A percentile compares a stretch with the other conserved stretches of the same genome.
These are phyloP conservation scores for Erythrolamprus reginae DNA, from an alignment of 2,113 vertebrate species.

Conservation along the genomic window DNA sequence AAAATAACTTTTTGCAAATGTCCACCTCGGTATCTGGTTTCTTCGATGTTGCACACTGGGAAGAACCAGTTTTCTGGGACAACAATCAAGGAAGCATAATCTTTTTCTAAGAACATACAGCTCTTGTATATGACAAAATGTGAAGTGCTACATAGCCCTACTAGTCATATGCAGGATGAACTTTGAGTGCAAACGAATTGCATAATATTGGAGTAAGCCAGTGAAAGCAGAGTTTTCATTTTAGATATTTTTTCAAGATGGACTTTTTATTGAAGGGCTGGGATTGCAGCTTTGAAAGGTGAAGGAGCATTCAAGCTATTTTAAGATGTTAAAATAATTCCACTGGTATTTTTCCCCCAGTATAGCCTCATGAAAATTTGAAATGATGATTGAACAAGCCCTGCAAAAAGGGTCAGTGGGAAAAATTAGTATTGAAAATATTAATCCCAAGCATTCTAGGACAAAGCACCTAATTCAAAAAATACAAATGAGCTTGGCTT, in stretches of 20 bases:
- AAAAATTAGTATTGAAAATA: neutral
- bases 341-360: neutral
- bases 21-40: neutral
- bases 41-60: neutral
- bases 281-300: neutral
- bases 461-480: neutral
- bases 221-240: neutral
- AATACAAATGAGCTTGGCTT: neutral
- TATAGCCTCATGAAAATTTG: neutral
- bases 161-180: neutral
- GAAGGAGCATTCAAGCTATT: neutral
- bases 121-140: neutral
- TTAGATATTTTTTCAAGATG: neutral
- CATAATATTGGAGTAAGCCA: neutral
- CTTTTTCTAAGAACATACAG: neutral
- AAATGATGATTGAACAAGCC: neutral
- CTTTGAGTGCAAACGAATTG: neutral
- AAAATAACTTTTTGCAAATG: neutral
- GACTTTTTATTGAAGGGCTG: neutral
- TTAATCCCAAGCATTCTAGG: neutral
- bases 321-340: neutral
- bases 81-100: neutral
- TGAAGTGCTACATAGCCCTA: neutral
- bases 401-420: neutral
- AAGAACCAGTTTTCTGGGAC: neutral